Evolutionary conservation across 2,797 vertebrate genomes (phyloP).

Genomic region (Rhabdomys pumilio): DNA sequence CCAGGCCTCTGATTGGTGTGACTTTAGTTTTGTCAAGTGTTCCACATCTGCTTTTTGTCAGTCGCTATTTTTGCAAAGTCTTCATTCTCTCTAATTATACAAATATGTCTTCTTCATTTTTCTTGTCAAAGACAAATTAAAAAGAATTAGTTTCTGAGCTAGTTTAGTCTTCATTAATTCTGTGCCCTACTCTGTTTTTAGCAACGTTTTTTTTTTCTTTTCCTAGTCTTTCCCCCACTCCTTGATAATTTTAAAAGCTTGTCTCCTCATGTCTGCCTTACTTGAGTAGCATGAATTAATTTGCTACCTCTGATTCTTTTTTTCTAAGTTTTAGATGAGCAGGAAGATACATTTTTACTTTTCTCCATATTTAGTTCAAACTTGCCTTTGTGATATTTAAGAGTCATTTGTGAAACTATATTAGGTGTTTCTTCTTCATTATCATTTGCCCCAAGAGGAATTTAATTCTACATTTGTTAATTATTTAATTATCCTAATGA

Average conservation of each 20-base stretch:
- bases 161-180: slow-evolving; percentile 83
- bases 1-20: slow-evolving; percentile 41
- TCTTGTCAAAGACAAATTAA: slow-evolving; percentile 84
- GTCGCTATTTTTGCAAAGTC: slow-evolving; percentile 81
- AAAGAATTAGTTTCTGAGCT: slow-evolving; percentile 83
- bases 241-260: slow-evolving; percentile 77
- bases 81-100: slow-evolving; percentile 83
- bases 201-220: slow-evolving; percentile 72
- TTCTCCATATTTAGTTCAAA: slow-evolving; percentile 60
- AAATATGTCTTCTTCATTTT: slow-evolving; percentile 84
- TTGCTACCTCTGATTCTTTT: slow-evolving; percentile 63
- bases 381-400: slow-evolving; percentile 75
- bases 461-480: slow-evolving; percentile 80
- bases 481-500: slow-evolving; percentile 85
- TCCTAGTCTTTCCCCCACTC: background rate
- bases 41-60: slow-evolving; percentile 81
- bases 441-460: slow-evolving; percentile 77
- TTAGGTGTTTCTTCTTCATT: slow-evolving; percentile 82
- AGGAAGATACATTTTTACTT: slow-evolving; percentile 60
- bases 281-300: slow-evolving; percentile 72
- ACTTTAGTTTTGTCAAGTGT: slow-evolving; percentile 67
- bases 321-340: slow-evolving; percentile 62
- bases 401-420: slow-evolving; percentile 80
- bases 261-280: slow-evolving; percentile 67
- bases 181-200: slow-evolving; percentile 73